phyloP scores from a whole-genome alignment of 2,888 invertebrate genomes.

The Tolmerus cingulatus region DNA sequence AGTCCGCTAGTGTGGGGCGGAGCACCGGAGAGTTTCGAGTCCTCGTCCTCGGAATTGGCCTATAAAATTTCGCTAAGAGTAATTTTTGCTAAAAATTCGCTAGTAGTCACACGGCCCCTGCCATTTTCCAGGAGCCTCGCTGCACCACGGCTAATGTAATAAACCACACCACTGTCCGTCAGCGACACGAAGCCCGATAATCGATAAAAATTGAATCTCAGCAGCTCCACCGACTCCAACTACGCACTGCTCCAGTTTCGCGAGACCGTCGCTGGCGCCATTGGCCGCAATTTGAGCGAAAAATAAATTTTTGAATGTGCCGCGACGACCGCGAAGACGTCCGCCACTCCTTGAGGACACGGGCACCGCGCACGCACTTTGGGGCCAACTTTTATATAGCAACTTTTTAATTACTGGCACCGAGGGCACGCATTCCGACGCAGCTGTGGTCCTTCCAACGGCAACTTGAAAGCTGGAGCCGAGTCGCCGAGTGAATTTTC shows the following conservation, averaged over 20 bases:
- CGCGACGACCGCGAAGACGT: not conserved
- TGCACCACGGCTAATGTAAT: not conserved
- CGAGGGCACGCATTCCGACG: not conserved
- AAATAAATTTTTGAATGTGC: not conserved
- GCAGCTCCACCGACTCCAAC: not conserved
- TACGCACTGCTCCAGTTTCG: not conserved
- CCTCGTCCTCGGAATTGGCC: not conserved
- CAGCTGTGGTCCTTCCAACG: not conserved
- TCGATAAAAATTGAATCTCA: conserved; percentile 28
- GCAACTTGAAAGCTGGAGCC: conserved; percentile 8
- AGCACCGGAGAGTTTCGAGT: not conserved
- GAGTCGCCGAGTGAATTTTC: conserved; percentile 11
- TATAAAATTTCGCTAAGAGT: not conserved
- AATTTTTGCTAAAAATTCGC: not conserved
- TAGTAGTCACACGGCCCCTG: not conserved
- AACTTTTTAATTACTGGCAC: not conserved
- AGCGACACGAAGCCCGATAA: not conserved
- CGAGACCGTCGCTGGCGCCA: not conserved
- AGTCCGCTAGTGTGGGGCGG: not conserved
- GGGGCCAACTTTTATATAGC: not conserved
- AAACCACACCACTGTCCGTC: not conserved
- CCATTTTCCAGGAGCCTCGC: not conserved
- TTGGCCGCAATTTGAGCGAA: not conserved
- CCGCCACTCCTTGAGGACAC: not conserved
- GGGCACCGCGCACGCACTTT: not conserved